phyloP scores from a whole-genome alignment of 2,113 vertebrate species.

The Arvicanthis niloticus region DNA sequence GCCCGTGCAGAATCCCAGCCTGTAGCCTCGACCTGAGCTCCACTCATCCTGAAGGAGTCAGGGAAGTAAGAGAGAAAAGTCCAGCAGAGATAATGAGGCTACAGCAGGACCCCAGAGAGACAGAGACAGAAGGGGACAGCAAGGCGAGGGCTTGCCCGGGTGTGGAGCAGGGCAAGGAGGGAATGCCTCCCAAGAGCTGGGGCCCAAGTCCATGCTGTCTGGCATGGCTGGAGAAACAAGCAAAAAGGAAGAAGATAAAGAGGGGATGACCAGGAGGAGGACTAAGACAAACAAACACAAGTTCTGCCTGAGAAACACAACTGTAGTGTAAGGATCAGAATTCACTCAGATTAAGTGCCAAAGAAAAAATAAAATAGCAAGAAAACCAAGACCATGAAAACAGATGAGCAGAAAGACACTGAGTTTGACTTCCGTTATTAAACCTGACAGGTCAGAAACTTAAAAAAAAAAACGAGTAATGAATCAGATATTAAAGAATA shows the following conservation, averaged over 20 bases:
- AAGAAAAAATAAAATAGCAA: constrained; percentile 26
- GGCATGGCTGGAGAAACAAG: not conserved
- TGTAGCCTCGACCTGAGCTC: not conserved
- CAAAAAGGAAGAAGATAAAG: not conserved
- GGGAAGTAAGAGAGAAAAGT: not conserved
- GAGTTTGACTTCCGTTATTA: not conserved
- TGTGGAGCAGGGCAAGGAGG: not conserved
- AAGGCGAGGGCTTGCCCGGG: not conserved
- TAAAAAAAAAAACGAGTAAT: not conserved
- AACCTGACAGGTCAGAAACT: not conserved
- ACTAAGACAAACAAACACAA: not conserved
- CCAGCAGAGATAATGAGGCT: not conserved
- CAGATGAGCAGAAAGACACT: not conserved
- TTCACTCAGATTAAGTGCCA: not conserved
- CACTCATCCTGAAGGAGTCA: rapidly evolving
- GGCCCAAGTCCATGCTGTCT: not conserved
- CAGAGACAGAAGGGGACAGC: not conserved
- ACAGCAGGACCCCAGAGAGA: not conserved
- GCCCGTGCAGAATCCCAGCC: not conserved
- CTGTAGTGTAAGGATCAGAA: not conserved
- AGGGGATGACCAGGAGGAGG: not conserved
- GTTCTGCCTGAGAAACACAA: not conserved
- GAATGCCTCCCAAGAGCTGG: not conserved
- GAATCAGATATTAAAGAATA: not conserved
- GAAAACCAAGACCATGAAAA: constrained; percentile 21